Evolutionary conservation across 2,797 vertebrate genomes (phyloP).

Genomic region (Chrysocyon brachyurus): DNA sequence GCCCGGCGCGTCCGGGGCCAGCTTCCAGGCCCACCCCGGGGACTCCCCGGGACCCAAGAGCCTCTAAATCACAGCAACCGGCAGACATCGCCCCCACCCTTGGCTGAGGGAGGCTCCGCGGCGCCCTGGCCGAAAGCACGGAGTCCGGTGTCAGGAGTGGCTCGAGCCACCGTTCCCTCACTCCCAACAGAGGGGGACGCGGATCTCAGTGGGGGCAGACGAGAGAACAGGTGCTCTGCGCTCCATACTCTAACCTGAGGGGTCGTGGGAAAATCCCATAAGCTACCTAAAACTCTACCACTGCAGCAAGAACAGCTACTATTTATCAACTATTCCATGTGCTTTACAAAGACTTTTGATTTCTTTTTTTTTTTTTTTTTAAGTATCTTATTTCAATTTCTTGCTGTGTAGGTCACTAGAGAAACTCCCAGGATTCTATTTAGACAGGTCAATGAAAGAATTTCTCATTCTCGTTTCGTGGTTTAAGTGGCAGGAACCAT

Average conservation of each 20-base stretch:
- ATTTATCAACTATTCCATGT: neutral
- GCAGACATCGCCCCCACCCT: neutral
- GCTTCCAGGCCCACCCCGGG: neutral
- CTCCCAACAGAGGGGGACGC: neutral
- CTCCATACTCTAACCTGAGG: neutral
- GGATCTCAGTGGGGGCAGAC: neutral
- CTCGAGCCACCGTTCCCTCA: neutral
- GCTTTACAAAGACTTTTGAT: neutral
- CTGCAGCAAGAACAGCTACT: neutral
- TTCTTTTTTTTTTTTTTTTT: no score
- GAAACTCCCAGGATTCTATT: neutral
- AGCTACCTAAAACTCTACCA: neutral
- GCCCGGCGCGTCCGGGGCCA: neutral
- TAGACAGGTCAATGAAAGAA: neutral
- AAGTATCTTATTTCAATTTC: neutral
- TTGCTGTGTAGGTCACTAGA: neutral
- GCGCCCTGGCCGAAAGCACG: neutral
- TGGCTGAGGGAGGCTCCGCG: neutral
- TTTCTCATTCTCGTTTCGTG: neutral
- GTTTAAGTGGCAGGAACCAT: neutral
- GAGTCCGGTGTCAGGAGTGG: neutral
- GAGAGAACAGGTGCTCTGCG: neutral
- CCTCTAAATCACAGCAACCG: neutral
- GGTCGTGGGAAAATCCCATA: neutral
- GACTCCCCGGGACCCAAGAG: neutral